Evolutionary conservation across 2,797 vertebrate species (phyloP).

Genomic region (Mallotus villosus): DNA sequence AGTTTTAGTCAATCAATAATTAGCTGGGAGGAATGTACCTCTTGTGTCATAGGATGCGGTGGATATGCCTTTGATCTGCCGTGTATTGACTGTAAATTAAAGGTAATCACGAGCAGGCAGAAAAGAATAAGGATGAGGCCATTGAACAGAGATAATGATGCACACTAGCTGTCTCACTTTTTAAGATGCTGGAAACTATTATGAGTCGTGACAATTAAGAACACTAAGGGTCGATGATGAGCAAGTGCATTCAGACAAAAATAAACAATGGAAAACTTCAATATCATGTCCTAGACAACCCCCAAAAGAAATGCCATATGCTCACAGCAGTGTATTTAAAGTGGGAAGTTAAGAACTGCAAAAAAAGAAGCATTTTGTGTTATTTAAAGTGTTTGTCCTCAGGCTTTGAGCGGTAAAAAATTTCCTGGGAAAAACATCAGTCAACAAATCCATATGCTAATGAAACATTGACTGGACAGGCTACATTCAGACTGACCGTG

Average conservation of each 20-base stretch:
- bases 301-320: not conserved
- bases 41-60: conserved; percentile 42
- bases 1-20: conserved; percentile 64
- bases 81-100: conserved; percentile 48
- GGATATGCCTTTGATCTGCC: conserved; percentile 60
- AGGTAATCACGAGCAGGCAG: conserved; percentile 46
- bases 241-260: conserved; percentile 1
- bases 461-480: not conserved
- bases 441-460: conserved; percentile 6
- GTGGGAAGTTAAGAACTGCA: not conserved
- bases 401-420: not conserved
- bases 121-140: not conserved
- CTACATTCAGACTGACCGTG: conserved; percentile 2
- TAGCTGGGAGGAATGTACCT: conserved; percentile 55
- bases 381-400: not conserved
- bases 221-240: not conserved
- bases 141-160: conserved; percentile 11
- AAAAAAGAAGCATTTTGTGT: not conserved
- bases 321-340: not conserved
- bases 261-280: conserved; percentile 3
- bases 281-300: conserved; percentile 7
- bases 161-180: not conserved
- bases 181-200: conserved; percentile 10
- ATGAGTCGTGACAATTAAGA: not conserved
- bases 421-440: not conserved